Evolutionary conservation across 1,140 invertebrate genomes (phyloP).

Genomic region (Cryptotermes secundus): DNA sequence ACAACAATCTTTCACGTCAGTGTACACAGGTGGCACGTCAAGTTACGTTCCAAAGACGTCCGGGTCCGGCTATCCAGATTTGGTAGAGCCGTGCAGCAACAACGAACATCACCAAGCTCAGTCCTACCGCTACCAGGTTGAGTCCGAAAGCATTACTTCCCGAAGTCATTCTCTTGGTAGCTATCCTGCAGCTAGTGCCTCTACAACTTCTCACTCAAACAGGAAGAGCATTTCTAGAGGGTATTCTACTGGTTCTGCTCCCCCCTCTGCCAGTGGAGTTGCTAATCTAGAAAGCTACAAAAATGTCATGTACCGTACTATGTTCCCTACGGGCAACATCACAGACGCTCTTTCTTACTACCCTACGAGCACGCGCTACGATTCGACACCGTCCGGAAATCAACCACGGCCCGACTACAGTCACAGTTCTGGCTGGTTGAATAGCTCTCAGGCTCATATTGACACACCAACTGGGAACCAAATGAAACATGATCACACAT

Average conservation of each 20-base stretch:
- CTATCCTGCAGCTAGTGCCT: neutral
- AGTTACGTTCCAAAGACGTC: slow-evolving; percentile 58
- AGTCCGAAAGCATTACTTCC: neutral
- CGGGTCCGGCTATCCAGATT: slow-evolving; percentile 57
- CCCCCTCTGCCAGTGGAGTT: slow-evolving; percentile 46
- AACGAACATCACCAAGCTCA: slow-evolving; percentile 30
- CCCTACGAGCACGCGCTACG: slow-evolving; percentile 59
- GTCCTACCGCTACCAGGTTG: neutral
- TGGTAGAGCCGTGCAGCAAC: slow-evolving; percentile 66
- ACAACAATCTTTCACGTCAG: slow-evolving; percentile 65
- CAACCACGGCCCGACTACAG: neutral
- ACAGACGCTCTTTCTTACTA: slow-evolving; percentile 76
- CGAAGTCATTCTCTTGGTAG: neutral
- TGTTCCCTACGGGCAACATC: slow-evolving; percentile 69
- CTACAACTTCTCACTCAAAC: neutral
- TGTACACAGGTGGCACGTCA: slow-evolving; percentile 65
- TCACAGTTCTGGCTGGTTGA: neutral
- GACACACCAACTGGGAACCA: neutral
- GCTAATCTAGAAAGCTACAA: slow-evolving; percentile 67
- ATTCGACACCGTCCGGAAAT: slow-evolving; percentile 47
- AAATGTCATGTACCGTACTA: slow-evolving; percentile 60
- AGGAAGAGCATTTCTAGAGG: slow-evolving; percentile 48
- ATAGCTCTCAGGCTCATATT: neutral
- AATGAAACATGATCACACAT: neutral
- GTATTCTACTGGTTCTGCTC: slow-evolving; percentile 41